Base-by-base conservation (phyloP, 1,140 invertebrate genomes). In the Scaptomyza montana region DNA sequence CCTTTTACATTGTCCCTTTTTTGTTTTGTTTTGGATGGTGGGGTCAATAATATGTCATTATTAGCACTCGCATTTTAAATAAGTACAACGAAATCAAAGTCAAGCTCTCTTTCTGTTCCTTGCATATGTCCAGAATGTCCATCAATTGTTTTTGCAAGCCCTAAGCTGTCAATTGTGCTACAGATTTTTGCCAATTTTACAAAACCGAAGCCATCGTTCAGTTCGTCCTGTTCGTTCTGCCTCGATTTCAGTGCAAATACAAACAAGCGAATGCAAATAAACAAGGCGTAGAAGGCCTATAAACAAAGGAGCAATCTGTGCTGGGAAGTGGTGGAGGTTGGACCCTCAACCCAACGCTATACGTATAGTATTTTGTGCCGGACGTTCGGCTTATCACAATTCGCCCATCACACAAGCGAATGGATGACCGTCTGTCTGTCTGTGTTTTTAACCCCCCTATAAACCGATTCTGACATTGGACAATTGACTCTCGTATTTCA, bases 401-500 rank as follows among this genome's bases (percentile, higher is more conserved):
- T 78, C 75, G 67, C 80, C 79, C 75, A 82, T 82, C 80, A 53
- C 64, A 64, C 59, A 64, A 66, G 33, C 36, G 33, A 62, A 25
- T 50, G 60, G 19, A n/a, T 39, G 60, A 19, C 36, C 41, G 54
- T 28, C 54, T 53, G 53, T 59, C 74, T 65, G 77, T 21, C 54
- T 72, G 65, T 76, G 80, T 74, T 55, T 75, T 81, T 74, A 64
- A 53, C 51, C 63, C 67, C 56, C 67, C 64, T 36, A 36, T 21
- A 36, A 47, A 9, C 45, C 54, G 28, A 53, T 50, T 36, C 36
- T 25, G 61, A 33, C 28, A 36, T 45, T 57, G 65, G 73, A 89
- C 77, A 89, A 89, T 89, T 89, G 84, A 89, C 85, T 89, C 85
- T 89, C 85, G 77, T 89, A 85, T 89, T 89, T 89, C 87, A 80